Percentiles rank a stretch among this genome's conserved stretches.
Conservation (phyloP, 1,140 invertebrate genomes). For the Drosophila jambulina region DNA sequence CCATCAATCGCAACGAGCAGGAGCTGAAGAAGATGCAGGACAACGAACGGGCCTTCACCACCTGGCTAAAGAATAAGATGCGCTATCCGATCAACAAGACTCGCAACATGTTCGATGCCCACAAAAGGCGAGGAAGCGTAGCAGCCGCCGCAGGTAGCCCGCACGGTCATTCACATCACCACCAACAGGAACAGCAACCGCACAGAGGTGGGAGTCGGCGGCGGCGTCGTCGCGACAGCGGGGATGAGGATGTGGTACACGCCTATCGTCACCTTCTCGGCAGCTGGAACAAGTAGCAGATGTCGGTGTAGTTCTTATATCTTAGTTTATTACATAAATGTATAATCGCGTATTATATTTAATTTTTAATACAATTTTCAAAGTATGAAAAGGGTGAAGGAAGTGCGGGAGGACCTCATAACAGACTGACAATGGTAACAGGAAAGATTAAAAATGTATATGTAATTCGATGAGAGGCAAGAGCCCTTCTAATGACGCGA, state of each 20-base stretch:
- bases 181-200: slow-evolving; percentile 14
- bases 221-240: slow-evolving; percentile 40
- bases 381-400: slow-evolving; percentile 29
- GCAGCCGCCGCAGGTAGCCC: slow-evolving; percentile 52
- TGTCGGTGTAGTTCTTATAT: slow-evolving; percentile 30
- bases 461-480: no score
- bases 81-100: slow-evolving; percentile 83
- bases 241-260: slow-evolving; percentile 53
- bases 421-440: slow-evolving; percentile 52
- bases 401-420: slow-evolving; percentile 6
- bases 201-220: slow-evolving; percentile 16
- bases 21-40: slow-evolving; percentile 82
- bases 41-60: slow-evolving; percentile 83
- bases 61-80: slow-evolving; percentile 84
- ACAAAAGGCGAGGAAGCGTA: slow-evolving; percentile 55
- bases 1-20: slow-evolving; percentile 70
- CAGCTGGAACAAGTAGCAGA: slow-evolving; percentile 70
- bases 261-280: slow-evolving; percentile 64
- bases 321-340: slow-evolving; percentile 67
- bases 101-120: slow-evolving; percentile 82
- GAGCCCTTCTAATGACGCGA: slow-evolving; percentile 85
- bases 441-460: background rate
- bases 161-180: slow-evolving; percentile 14
- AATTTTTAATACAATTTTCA: slow-evolving; percentile 66
- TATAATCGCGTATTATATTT: slow-evolving; percentile 59